Conservation (phyloP, 2,888 invertebrate species). For the Suillia variegata region DNA sequence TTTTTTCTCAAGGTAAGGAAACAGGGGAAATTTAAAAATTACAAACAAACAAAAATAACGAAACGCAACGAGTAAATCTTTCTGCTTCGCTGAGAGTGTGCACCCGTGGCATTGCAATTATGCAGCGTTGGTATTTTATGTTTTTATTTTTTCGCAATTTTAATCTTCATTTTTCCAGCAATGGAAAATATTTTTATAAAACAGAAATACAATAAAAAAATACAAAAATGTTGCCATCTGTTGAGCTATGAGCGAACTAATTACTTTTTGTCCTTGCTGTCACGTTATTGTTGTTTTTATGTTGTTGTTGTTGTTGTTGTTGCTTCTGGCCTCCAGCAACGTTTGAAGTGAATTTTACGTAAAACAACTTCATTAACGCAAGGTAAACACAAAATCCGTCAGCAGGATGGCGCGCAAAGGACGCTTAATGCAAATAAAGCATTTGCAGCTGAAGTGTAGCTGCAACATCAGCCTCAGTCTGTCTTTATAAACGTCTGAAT, state of each 20-base stretch:
- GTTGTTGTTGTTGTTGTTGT: conserved; percentile 2
- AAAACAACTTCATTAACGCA: conserved; percentile 50
- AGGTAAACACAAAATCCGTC: conserved; percentile 45
- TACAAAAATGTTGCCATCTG: conserved; percentile 45
- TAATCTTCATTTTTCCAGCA: conserved; percentile 37
- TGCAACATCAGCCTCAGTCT: conserved; percentile 48
- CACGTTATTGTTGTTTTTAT: conserved; percentile 26
- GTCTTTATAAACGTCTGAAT: conserved; percentile 21
- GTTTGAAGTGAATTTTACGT: conserved; percentile 31
- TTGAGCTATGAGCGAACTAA: conserved; percentile 53
- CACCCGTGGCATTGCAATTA: conserved; percentile 32
- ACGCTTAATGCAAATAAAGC: neutral
- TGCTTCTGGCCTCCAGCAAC: conserved; percentile 8
- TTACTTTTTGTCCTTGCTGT: conserved; percentile 46
- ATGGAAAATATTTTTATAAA: neutral
- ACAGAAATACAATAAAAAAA: conserved; percentile 1
- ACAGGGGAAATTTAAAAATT: conserved; percentile 8
- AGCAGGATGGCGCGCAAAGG: neutral
- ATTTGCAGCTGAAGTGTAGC: conserved; percentile 19
- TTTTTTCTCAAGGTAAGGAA: conserved; percentile 75
- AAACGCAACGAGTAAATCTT: neutral
- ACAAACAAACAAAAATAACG: neutral
- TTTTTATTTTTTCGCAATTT: neutral
- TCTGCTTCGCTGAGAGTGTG: conserved; percentile 25
- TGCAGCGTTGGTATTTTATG: conserved; percentile 18